Evolutionary conservation across 1,140 invertebrate genomes (phyloP), one percentile per base, ranked within the genome.

Genomic region (Harpegnathos saltator): DNA sequence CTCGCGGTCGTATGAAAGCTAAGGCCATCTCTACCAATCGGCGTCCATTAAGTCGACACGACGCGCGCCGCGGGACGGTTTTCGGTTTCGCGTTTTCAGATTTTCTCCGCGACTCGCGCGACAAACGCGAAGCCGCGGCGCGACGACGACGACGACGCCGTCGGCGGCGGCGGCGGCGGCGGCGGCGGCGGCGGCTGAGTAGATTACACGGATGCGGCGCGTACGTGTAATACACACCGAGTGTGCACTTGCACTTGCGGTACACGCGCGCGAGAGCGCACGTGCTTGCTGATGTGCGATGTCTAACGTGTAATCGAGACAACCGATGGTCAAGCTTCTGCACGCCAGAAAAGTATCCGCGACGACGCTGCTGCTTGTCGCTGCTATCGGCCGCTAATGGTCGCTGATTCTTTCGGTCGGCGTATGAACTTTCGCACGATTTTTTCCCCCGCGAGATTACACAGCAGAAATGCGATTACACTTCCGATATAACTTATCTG

Each of bases 21-120:
- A 91, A 92, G 91, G 91, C 91, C 92, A 93, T 92, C 92, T 90
- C 90, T 91, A 91, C 91, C 91, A 92, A 93, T 93, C 90, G 90
- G 75, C 80, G 91, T 91, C 91, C 88, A 92, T 93, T 92, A 92
- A 86, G 77, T 75, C 63, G 88, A 73, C 71, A 73, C 54, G 77
- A 58, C 29, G 73, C 78, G 82, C 83, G 69, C 68, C 82, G 80
- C 85, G 62, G 66, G 65, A 78, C 50, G 50, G 52, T 85, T 91
- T 88, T 87, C 85, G 56, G 86, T 89, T 89, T 86, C 86, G 75
- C 59, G 63, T 91, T 91, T 89, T 56, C 88, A 82, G 89, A 88
- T 90, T 89, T 89, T 78, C 59, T 71, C 85, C 56, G 50, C 26
- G 14, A 15, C 3, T 50, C 68, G n/a, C n/a, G n/a, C n/a, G n/a